A percentile compares a stretch with the other conserved stretches of the same genome.
These are phyloP conservation scores for Liodrosophila aerea DNA, from an alignment of 2,888 invertebrate species.

Conservation along the genomic window DNA sequence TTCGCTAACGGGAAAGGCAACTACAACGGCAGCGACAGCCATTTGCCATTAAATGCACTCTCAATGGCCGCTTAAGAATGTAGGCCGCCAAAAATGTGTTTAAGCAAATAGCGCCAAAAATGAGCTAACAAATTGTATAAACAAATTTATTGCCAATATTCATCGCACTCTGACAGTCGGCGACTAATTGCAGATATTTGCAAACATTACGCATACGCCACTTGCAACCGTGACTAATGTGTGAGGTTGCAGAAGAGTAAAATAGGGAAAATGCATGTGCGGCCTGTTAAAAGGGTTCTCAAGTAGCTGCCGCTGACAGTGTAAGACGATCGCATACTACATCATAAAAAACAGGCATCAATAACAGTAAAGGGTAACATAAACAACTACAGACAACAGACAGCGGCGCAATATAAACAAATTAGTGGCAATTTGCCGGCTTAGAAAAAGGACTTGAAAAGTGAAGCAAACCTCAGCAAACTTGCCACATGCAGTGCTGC, in stretches of 20 bases:
- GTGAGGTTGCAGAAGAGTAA: no score
- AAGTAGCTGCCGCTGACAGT: constrained; percentile 48
- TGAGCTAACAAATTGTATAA: constrained; percentile 1
- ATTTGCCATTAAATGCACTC: constrained; percentile 73
- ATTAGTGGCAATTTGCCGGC: constrained; percentile 40
- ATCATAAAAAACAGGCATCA: constrained; percentile 44
- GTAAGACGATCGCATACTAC: constrained; percentile 25
- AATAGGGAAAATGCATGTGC: constrained; percentile 48
- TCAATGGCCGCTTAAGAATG: constrained; percentile 72
- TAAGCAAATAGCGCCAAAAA: constrained; percentile 58
- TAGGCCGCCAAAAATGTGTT: constrained; percentile 56
- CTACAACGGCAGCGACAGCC: constrained; percentile 19
- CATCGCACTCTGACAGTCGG: constrained; percentile 40
- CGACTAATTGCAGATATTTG: constrained; percentile 56
- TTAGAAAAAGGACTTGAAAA: constrained; percentile 23
- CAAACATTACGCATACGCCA: constrained; percentile 68
- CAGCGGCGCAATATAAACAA: constrained; percentile 55
- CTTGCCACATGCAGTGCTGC: background rate
- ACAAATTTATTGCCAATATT: constrained; percentile 31
- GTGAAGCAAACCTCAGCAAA: background rate
- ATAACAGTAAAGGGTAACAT: constrained; percentile 40
- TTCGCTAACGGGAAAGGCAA: constrained; percentile 22
- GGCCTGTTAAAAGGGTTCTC: constrained; percentile 57
- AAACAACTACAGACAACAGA: constrained; percentile 58
- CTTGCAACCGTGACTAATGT: constrained; percentile 51